Percentiles rank a stretch among this genome's conserved stretches.
phyloP scores from a whole-genome alignment of 2,888 invertebrate species.

The Pediacus dermestoides region DNA sequence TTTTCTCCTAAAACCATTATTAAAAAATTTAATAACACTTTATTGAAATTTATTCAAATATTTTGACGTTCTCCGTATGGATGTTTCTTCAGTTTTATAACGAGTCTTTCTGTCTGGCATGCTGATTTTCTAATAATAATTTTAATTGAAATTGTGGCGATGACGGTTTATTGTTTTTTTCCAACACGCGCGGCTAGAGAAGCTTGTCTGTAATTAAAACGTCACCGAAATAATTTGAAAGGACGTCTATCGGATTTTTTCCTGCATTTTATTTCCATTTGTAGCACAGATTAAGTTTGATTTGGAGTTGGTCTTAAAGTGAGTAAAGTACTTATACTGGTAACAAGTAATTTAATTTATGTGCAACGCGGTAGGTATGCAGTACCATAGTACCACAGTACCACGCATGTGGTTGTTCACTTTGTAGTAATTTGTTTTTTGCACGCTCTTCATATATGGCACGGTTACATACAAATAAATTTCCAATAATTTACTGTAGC shows the following conservation, averaged over 20 bases:
- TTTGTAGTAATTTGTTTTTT: conserved; percentile 21
- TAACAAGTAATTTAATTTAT: conserved; percentile 6
- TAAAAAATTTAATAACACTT: conserved; percentile 30
- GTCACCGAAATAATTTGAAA: too few relatives aligned
- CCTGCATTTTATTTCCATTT: neutral
- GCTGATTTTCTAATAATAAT: too few relatives aligned
- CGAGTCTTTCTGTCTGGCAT: too few relatives aligned
- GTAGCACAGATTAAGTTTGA: neutral
- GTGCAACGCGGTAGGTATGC: conserved; percentile 25
- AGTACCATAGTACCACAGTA: conserved; percentile 8
- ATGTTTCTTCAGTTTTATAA: neutral
- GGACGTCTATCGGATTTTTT: too few relatives aligned
- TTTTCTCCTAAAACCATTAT: conserved; percentile 35
- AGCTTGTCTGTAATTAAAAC: neutral
- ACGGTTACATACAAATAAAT: conserved; percentile 6
- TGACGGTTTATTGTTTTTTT: too few relatives aligned
- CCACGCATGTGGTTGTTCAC: conserved; percentile 24
- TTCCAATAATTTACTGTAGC: neutral
- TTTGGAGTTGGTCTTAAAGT: conserved; percentile 1
- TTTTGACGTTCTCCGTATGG: conserved; percentile 32
- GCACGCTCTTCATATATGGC: conserved; percentile 21
- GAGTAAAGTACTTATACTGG: neutral
- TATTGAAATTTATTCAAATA: conserved; percentile 48
- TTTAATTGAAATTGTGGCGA: too few relatives aligned
- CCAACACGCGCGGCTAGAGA: neutral